Conservation (phyloP, 2,888 invertebrate genomes). For the Drosophila helvetica region DNA sequence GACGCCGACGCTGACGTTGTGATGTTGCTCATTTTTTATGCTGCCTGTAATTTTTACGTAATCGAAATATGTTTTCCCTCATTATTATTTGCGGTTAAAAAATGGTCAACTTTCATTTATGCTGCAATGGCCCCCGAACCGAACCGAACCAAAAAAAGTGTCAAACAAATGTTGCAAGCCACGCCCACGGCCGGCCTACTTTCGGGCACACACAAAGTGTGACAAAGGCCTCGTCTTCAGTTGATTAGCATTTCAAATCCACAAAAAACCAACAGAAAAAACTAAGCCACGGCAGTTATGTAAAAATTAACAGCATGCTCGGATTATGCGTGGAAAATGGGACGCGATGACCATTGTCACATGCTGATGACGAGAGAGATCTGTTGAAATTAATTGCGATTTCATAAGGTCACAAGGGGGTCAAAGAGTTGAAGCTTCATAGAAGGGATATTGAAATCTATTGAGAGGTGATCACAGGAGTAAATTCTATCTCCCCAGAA, state of each 20-base stretch:
- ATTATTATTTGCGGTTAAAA: slow-evolving; percentile 54
- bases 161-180: slow-evolving; percentile 38
- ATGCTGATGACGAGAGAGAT: not conserved
- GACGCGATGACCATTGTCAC: slow-evolving; percentile 8
- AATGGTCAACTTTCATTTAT: slow-evolving; percentile 74
- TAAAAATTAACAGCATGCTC: slow-evolving; percentile 45
- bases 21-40: slow-evolving; percentile 37
- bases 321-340: slow-evolving; percentile 36
- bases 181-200: slow-evolving; percentile 38
- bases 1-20: not conserved
- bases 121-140: slow-evolving; percentile 55
- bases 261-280: slow-evolving; percentile 18
- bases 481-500: not conserved
- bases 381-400: not conserved
- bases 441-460: not conserved
- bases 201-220: slow-evolving; percentile 29
- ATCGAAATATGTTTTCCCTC: slow-evolving; percentile 69
- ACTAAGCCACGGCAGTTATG: slow-evolving; percentile 31
- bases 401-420: not conserved
- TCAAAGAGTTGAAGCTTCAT: not conserved
- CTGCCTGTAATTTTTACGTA: slow-evolving; percentile 56
- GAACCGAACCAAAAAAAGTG: slow-evolving; percentile 29
- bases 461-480: too few relatives aligned
- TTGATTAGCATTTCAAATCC: slow-evolving; percentile 45
- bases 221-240: slow-evolving; percentile 19